phyloP scores from a whole-genome alignment of 2,113 vertebrate genomes.

The Ovibos moschatus region DNA sequence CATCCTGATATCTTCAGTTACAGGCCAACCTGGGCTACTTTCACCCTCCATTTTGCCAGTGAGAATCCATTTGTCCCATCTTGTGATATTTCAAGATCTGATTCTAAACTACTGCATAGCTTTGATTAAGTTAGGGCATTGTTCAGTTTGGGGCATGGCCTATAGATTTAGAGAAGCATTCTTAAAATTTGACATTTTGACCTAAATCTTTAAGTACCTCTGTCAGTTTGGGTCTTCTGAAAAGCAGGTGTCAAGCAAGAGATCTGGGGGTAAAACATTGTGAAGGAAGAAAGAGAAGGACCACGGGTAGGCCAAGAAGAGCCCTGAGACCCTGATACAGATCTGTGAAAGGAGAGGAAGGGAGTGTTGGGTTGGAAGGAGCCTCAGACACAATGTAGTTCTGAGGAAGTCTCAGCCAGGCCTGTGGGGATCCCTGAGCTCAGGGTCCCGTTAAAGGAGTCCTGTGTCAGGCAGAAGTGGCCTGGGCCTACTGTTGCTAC shows the following conservation, averaged over 20 bases:
- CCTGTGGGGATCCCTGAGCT: too few relatives aligned
- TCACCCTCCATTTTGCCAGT: not conserved
- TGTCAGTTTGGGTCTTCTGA: not conserved
- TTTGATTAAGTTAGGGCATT: not conserved
- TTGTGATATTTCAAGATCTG: not conserved
- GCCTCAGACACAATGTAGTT: not conserved
- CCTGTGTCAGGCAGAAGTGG: not conserved
- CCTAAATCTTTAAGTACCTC: not conserved
- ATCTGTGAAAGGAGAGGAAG: not conserved
- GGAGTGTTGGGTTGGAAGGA: not conserved
- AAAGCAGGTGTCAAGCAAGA: not conserved
- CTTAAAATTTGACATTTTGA: not conserved
- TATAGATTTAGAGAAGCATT: not conserved
- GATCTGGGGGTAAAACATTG: not conserved
- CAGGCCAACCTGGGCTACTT: not conserved
- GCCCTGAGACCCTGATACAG: not conserved
- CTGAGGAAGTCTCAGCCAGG: not conserved
- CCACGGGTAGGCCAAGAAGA: too few relatives aligned
- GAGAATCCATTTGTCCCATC: not conserved
- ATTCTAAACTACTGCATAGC: not conserved
- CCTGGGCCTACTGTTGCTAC: too few relatives aligned
- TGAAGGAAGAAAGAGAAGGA: not conserved
- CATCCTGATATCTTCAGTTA: not conserved
- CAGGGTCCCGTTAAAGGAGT: not conserved
- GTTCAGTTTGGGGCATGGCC: not conserved